Base-by-base conservation (phyloP, 2,888 invertebrate genomes). In the Mythimna loreyi region DNA sequence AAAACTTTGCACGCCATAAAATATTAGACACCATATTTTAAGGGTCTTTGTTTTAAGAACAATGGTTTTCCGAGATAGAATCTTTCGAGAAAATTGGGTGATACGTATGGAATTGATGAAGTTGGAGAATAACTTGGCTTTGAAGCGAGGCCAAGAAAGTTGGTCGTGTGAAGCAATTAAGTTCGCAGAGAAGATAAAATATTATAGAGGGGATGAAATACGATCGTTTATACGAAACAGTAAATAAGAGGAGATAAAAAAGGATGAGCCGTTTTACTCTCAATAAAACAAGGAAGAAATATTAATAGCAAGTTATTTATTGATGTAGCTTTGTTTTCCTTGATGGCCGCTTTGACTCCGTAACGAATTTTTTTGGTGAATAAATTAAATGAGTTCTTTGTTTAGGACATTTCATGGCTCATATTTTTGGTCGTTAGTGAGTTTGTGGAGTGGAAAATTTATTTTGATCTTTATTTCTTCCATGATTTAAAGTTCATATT, bases 21-120 rank as follows among this genome's bases (percentile, higher is more conserved):
- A 74, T 75, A 83, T 74, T 66, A 69, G 78, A 78, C 67, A 77
- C 83, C 83, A 84, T 84, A 84, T 83, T 84, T 83, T 82, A 77
- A 75, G 61, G 61, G 67, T 63, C 78, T 84, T 83, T 83, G 83
- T 83, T 70, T 72, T 19, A 64, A 30, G 69, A 72, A 83, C 83
- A 83, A 83, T 82, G 79, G 68, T 73, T 67, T 65, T 69, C 72
- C 52, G 40, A 67, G 80, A 77, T 74, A 57, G 71, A 75, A 82
- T 79, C 67, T 78, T 81, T 74, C 56, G 65, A 25, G 67, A 67
- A 84, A 76, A 79, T 76, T 81, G 72, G 83, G 70, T 81, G 82
- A 81, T 81, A 83, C 71, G 84, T 76, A 71, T 81, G 65, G 80
- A 77, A 73, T 69, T 68, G 83, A 77, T 66, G 74, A 82, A 84